Evolutionary conservation across 2,888 invertebrate species (phyloP).

Genomic region (Eupithecia tripunctaria): DNA sequence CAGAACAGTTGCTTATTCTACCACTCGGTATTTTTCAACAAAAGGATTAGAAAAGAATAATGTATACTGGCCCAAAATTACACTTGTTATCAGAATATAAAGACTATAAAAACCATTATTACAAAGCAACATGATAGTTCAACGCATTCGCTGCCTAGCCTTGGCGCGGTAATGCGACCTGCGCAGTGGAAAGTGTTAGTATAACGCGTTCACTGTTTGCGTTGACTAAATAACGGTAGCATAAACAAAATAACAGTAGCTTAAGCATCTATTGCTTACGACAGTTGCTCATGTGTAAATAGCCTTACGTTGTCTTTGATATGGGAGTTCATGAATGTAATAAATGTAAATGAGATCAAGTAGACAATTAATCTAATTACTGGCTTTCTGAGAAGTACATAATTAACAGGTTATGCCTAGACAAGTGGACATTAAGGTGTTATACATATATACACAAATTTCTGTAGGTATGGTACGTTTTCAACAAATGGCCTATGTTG

Average conservation of each 20-base stretch:
- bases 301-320: neutral
- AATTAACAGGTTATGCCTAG: neutral
- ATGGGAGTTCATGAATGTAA: slow-evolving; percentile 11
- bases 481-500: no score
- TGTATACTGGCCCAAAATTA: no score
- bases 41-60: neutral
- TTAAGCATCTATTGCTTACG: neutral
- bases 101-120: no score
- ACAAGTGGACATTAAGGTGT: neutral
- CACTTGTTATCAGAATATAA: neutral
- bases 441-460: no score
- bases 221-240: neutral
- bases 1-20: neutral
- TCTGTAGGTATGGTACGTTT: no score
- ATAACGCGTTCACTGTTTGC: no score
- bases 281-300: neutral
- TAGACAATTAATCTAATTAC: slow-evolving; percentile 11
- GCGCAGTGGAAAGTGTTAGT: no score
- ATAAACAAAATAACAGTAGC: neutral
- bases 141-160: no score
- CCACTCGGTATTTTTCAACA: neutral
- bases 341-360: slow-evolving; percentile 24
- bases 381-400: neutral
- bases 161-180: no score
- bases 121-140: no score